Evolutionary conservation across 2,888 invertebrate genomes (phyloP), one percentile per base, ranked within the genome.

Genomic region (Drosophila rubida): DNA sequence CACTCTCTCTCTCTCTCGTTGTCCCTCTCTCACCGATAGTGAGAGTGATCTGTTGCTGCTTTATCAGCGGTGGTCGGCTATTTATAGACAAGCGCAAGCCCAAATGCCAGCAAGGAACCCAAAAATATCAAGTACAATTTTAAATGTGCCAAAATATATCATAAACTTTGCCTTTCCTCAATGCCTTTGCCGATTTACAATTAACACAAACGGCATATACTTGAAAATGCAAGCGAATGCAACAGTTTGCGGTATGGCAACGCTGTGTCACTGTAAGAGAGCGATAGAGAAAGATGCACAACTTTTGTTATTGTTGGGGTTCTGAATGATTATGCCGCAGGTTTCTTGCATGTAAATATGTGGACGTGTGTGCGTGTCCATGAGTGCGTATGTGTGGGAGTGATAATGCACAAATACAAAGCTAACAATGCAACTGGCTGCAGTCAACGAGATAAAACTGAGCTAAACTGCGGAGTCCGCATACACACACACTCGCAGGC

Each of bases 41-140:
- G 79, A 82, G 82, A 81, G 82, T 77, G 80, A 79, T 80, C 82
- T 81, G 69, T 61, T 77, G 67, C 75, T 37, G 32, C 32, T 82
- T 79, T 80, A 80, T 80, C 79, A 82, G 79, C 64, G 35, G 42
- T 54, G 42, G 35, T 46, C 58, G 63, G 60, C 62, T 82, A 80
- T 78, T 78, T 82, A 42, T 75, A 82, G 68, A 66, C 44, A 54
- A 41, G 53, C 63, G 48, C 42, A 69, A 68, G 45, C 45, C 61
- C 55, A 69, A 57, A 69, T 50, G 59, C 49, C 62, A 49, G 60
- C 35, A 49, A 54, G 39, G 16, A 35, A 60, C 48, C 63, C 63
- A 48, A 59, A 80, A 72, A 68, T 71, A 64, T 41, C 58, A 66
- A 61, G 68, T 42, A 51, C 44, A 42, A 62, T 59, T 42, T 51